These are phyloP conservation scores for Lanistes nyassanus DNA, from an alignment of 1,140 invertebrate species.

Conservation along the genomic window DNA sequence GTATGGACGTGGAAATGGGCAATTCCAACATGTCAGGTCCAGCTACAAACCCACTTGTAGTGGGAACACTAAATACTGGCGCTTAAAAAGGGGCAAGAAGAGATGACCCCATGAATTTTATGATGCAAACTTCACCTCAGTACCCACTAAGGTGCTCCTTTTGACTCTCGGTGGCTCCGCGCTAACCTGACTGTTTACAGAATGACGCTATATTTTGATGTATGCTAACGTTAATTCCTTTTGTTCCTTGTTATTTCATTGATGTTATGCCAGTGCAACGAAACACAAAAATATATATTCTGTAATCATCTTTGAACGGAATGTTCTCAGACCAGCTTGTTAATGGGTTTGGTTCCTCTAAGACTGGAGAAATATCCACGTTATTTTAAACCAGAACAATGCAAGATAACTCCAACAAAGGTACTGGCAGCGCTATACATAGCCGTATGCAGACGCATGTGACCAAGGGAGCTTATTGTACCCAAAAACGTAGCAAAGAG, in stretches of 20 bases:
- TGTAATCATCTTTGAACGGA: background rate
- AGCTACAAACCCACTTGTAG: background rate
- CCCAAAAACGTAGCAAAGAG: too few relatives aligned
- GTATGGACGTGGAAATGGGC: background rate
- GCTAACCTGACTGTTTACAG: too few relatives aligned
- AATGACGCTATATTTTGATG: too few relatives aligned
- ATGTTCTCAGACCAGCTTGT: background rate
- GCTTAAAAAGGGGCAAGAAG: constrained; percentile 13
- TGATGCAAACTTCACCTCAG: too few relatives aligned
- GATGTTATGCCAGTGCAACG: background rate
- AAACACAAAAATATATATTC: background rate
- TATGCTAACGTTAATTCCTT: too few relatives aligned
- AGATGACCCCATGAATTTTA: background rate
- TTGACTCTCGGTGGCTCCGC: too few relatives aligned
- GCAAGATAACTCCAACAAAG: too few relatives aligned
- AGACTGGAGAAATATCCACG: background rate
- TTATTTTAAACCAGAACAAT: background rate
- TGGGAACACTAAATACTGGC: constrained; percentile 19
- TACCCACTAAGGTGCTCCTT: too few relatives aligned
- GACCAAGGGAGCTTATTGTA: too few relatives aligned
- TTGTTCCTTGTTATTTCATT: too few relatives aligned
- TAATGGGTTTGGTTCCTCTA: background rate
- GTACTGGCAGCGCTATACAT: too few relatives aligned
- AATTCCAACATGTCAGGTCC: background rate
- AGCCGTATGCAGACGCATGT: too few relatives aligned